Evolutionary conservation across 2,888 invertebrate genomes (phyloP).

Genomic region (Cantharis lateralis): DNA sequence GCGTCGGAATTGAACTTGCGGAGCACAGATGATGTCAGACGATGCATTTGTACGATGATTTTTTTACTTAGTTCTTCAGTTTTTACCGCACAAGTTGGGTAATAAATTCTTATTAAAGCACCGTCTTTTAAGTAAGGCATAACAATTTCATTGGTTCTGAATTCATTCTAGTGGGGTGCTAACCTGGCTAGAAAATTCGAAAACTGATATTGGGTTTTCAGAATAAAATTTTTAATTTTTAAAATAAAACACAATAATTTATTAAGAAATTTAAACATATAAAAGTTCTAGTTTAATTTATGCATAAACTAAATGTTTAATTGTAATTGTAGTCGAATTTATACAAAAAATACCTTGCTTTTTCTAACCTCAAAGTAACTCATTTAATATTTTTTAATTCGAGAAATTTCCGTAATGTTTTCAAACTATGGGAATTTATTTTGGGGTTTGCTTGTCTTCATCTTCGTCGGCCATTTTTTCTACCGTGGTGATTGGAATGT

Average conservation of each 20-base stretch:
- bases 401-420: background rate
- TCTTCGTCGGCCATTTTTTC: background rate
- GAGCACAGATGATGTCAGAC: too few relatives aligned
- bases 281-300: background rate
- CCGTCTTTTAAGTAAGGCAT: too few relatives aligned
- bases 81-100: too few relatives aligned
- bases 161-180: too few relatives aligned
- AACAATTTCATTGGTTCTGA: too few relatives aligned
- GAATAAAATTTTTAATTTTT: background rate
- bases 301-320: background rate
- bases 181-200: too few relatives aligned
- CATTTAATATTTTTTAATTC: background rate
- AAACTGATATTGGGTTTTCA: too few relatives aligned
- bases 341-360: background rate
- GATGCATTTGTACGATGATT: too few relatives aligned
- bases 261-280: background rate
- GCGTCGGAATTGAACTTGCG: too few relatives aligned
- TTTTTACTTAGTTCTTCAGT: too few relatives aligned
- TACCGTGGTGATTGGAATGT: conserved; percentile 1
- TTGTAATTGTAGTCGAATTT: background rate
- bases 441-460: background rate
- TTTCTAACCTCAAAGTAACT: background rate
- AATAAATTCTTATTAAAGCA: too few relatives aligned
- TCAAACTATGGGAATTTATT: background rate
- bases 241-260: background rate